Evolutionary conservation across 1,140 invertebrate genomes (phyloP), one percentile per base, ranked within the genome.

Genomic region (Drosophila nigrodunni): DNA sequence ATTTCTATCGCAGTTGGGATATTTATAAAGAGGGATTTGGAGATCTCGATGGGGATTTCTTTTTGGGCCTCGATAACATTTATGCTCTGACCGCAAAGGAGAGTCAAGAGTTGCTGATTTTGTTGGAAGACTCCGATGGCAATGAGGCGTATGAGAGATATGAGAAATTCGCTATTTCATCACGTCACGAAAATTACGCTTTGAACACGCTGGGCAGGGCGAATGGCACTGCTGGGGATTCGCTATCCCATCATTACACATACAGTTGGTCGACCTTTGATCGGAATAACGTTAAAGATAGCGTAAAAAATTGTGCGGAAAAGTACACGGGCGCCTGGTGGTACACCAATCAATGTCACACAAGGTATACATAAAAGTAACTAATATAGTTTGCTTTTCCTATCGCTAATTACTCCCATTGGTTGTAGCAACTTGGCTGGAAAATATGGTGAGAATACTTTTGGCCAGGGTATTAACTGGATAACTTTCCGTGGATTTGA

Each of bases 111-210:
- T 15, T 54, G 50, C 50, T 54, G 1, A 25, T 54, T 11, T 6
- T 35, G 5, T 30, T 54, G 30, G 50, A 54, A 8, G 50, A 54
- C 7, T n/a, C 10, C 1, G 11, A 54, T 35, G 50, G 50, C 2
- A 35, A 11, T 35, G 11, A 54, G 13, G 11, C 50, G 5, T 54
- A 15, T n/a, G 50, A 54, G 30, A 13, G n/a, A 1, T 54, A 54
- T 15, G 50, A 34, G 1, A 54, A 54, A 35, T 54, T 54, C 11
- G 50, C 50, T 1, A 54, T 54, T 35, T n/a, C 50, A 35, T 54
- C 25, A 1, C 8, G 25, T 0, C 1, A 2, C n/a, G 50, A 54
- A 11, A 2, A 13, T 7, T 54, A 10, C n/a, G 25, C 50, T 11
- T 6, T 54, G 7, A 54, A 54, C 11, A 54, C 50, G 0, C 13